phyloP scores from a whole-genome alignment of 1,140 invertebrate genomes.

The Brachystomella parvula region DNA sequence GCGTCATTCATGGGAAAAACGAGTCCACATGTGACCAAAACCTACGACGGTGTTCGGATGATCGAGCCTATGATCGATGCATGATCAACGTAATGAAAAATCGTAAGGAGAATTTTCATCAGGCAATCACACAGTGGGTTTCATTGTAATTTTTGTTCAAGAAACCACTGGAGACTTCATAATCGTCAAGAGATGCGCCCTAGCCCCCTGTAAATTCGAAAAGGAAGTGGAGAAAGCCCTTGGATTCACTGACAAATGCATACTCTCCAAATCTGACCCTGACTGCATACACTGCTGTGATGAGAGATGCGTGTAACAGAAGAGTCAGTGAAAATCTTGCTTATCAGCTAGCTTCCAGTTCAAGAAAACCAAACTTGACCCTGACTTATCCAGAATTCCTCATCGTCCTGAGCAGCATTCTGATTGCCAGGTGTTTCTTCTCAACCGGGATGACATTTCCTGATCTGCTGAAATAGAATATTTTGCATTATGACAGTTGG shows the following conservation, averaged over 20 bases:
- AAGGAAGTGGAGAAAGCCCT: slow-evolving; percentile 41
- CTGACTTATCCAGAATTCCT: neutral
- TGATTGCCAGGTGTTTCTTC: neutral
- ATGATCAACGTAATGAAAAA: slow-evolving; percentile 47
- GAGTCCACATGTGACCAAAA: slow-evolving; percentile 43
- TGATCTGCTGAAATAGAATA: neutral
- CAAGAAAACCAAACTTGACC: neutral
- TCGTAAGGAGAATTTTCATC: slow-evolving; percentile 41
- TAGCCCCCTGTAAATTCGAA: slow-evolving; percentile 48
- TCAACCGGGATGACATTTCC: neutral
- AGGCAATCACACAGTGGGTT: too few species aligned
- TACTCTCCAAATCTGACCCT: slow-evolving; percentile 14
- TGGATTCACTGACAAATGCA: slow-evolving; percentile 24
- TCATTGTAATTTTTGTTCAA: slow-evolving; percentile 37
- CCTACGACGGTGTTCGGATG: slow-evolving; percentile 44
- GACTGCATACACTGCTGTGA: slow-evolving; percentile 42
- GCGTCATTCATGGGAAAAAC: slow-evolving; percentile 40
- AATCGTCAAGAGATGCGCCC: slow-evolving; percentile 48
- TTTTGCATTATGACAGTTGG: neutral
- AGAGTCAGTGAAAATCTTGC: slow-evolving; percentile 19
- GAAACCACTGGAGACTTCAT: slow-evolving; percentile 40
- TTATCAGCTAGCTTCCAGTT: neutral
- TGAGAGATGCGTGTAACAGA: slow-evolving; percentile 45
- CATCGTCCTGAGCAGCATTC: neutral
- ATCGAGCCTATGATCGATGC: slow-evolving; percentile 46